Percentiles rank a stretch among this genome's conserved stretches.
These are phyloP conservation scores for Progne subis DNA, from an alignment of 2,113 vertebrate species.

Conservation along the genomic window DNA sequence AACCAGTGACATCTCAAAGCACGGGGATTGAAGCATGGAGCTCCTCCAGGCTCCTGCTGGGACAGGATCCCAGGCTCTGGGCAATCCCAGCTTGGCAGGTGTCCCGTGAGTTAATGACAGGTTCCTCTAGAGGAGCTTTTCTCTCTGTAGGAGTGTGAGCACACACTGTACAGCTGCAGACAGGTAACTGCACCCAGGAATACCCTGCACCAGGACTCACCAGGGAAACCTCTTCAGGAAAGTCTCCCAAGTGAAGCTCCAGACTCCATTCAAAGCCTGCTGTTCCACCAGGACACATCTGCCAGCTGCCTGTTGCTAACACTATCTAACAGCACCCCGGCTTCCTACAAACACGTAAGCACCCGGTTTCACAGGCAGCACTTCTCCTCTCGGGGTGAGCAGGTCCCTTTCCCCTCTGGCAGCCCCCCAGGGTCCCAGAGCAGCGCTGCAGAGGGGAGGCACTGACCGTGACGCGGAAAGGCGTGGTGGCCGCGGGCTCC, in stretches of 20 bases:
- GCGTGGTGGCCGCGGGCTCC: conserved; percentile 85
- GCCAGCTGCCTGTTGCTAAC: neutral
- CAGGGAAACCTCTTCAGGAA: neutral
- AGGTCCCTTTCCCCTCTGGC: neutral
- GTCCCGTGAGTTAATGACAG: neutral
- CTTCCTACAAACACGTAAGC: neutral
- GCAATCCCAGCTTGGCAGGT: neutral
- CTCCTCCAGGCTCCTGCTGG: neutral
- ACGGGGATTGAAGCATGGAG: neutral
- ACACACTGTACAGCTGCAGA: neutral
- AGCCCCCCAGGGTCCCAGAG: fast-evolving
- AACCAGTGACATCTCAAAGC: neutral
- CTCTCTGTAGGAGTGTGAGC: neutral
- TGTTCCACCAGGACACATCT: neutral
- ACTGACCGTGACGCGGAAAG: conserved; percentile 95
- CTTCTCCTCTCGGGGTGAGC: neutral
- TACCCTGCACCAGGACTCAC: neutral
- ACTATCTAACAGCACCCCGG: fast-evolving
- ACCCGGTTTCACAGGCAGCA: fast-evolving
- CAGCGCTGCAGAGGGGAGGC: fast-evolving
- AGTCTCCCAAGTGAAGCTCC: neutral
- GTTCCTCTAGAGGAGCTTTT: neutral
- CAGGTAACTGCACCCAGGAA: neutral
- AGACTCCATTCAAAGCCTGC: neutral
- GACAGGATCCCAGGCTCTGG: neutral